Percentiles rank a stretch among this genome's conserved stretches.
Conservation (phyloP, 2,113 vertebrate genomes). For the Crotalus tigris region DNA sequence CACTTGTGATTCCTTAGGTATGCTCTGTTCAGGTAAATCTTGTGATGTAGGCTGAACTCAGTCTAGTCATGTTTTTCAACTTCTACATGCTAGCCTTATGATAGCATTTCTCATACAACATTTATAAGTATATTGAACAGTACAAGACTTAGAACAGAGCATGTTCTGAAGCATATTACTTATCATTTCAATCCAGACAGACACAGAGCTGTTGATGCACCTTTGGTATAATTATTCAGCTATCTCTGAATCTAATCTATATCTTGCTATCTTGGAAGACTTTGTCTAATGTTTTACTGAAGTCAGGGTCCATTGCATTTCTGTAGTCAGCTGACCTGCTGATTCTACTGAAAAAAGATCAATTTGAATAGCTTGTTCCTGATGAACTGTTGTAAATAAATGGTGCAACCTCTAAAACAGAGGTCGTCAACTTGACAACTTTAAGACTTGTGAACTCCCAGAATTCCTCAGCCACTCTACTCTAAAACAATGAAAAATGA, state of each 20-base stretch:
- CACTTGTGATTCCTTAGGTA: too few species aligned
- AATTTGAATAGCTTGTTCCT: background rate
- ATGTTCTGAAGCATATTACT: background rate
- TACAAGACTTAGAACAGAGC: background rate
- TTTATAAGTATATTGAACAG: background rate
- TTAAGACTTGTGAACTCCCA: too few species aligned
- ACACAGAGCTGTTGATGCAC: background rate
- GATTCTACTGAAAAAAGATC: background rate
- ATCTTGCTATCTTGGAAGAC: background rate
- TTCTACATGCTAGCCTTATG: background rate
- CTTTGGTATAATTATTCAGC: background rate
- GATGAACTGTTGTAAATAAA: background rate
- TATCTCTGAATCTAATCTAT: background rate
- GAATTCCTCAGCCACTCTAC: too few species aligned
- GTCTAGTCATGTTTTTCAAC: too few species aligned
- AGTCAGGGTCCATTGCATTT: background rate
- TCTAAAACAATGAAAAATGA: background rate
- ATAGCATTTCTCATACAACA: background rate
- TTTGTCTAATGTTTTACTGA: background rate
- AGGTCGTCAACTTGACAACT: too few species aligned
- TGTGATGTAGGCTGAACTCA: too few species aligned
- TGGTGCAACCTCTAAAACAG: background rate
- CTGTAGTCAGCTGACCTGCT: background rate
- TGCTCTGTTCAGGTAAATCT: too few species aligned
- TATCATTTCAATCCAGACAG: background rate